phyloP scores from a whole-genome alignment of 2,888 invertebrate species.

The Agrenia bidenticulata region DNA sequence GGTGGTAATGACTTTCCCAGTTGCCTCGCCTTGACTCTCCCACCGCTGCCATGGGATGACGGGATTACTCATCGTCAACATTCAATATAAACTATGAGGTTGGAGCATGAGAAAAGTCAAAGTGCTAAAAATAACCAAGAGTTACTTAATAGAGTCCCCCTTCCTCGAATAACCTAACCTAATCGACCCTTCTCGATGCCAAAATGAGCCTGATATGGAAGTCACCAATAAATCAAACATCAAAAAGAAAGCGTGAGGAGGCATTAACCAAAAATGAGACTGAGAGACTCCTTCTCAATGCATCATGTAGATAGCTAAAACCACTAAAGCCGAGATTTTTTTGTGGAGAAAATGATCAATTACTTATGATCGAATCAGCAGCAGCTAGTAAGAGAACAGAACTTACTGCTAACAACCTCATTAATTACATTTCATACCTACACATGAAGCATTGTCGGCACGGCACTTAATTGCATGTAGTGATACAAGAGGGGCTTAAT shows the following conservation, averaged over 20 bases:
- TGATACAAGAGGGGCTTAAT: not conserved
- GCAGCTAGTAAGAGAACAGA: not conserved
- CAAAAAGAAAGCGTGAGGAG: constrained; percentile 1
- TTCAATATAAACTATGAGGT: not conserved
- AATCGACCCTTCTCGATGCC: constrained; percentile 13
- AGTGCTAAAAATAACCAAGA: constrained; percentile 16
- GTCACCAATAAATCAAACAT: constrained; percentile 28
- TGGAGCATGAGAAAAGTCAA: constrained; percentile 14
- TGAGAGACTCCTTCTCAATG: not conserved
- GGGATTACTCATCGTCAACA: constrained; percentile 14
- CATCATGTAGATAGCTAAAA: not conserved
- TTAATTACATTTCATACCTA: constrained; percentile 6
- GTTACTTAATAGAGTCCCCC: constrained; percentile 16
- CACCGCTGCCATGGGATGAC: not conserved
- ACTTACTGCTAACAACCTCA: not conserved
- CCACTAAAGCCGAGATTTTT: not conserved
- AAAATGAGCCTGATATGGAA: constrained; percentile 16
- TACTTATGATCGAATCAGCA: not conserved
- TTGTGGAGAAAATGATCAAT: not conserved
- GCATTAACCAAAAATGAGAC: not conserved
- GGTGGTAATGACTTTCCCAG: constrained; percentile 41
- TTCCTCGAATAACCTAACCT: constrained; percentile 12
- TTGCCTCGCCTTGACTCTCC: constrained; percentile 34
- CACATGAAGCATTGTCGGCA: not conserved
- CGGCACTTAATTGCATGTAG: not conserved